These are phyloP conservation scores for Cinclus cinclus DNA, from an alignment of 2,113 vertebrate species.

Conservation along the genomic window DNA sequence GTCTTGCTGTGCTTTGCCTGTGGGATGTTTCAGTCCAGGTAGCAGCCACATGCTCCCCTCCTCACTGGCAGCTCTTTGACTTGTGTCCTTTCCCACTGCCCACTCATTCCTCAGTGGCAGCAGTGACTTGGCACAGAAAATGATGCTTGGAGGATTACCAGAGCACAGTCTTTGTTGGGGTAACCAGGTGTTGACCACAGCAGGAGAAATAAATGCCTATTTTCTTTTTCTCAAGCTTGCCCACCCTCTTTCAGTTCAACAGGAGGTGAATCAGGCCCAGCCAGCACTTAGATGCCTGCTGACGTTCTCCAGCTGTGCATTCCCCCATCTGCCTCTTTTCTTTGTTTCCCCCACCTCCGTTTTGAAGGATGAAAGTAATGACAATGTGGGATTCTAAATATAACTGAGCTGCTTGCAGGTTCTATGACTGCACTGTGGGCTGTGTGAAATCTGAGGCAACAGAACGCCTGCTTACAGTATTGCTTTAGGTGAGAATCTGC, in stretches of 20 bases:
- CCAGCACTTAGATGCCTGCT: not conserved
- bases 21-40: not conserved
- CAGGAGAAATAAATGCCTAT: not conserved
- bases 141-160: not conserved
- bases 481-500: conserved; percentile 10
- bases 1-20: not conserved
- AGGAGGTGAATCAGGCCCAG: not conserved
- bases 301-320: conserved; percentile 42
- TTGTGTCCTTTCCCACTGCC: not conserved
- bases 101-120: not conserved
- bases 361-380: conserved; percentile 20
- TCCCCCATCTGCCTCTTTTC: conserved; percentile 15
- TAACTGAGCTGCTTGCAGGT: not conserved
- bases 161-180: not conserved
- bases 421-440: not conserved
- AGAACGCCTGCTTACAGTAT: not conserved
- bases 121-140: not conserved
- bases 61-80: not conserved
- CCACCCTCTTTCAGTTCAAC: not conserved
- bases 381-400: conserved; percentile 39
- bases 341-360: not conserved
- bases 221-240: not conserved
- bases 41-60: not conserved
- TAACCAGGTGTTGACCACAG: not conserved
- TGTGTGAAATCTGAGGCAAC: conserved; percentile 20